phyloP scores from a whole-genome alignment of 2,113 vertebrate genomes.

The Spilogale gracilis region DNA sequence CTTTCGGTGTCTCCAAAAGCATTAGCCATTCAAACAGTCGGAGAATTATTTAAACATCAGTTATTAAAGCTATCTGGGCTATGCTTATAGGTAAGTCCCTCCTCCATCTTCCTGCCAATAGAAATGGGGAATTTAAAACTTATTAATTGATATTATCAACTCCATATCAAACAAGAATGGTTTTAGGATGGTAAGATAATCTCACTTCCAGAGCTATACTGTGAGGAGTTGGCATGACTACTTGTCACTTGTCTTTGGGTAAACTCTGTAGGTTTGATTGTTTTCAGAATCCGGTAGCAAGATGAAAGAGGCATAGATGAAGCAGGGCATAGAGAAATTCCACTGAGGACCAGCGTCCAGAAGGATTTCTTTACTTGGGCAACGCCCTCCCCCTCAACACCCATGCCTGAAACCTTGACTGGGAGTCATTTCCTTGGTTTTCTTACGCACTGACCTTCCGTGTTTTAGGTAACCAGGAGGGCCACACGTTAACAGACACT shows the following conservation, averaged over 20 bases:
- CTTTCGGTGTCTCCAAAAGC: neutral
- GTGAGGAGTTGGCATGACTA: neutral
- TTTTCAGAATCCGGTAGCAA: neutral
- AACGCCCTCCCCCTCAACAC: too few relatives aligned
- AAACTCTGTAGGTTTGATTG: neutral
- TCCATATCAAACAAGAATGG: neutral
- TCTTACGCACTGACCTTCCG: neutral
- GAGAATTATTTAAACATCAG: neutral
- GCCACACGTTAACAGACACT: neutral
- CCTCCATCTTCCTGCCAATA: neutral
- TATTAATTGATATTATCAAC: neutral
- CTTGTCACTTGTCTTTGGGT: neutral
- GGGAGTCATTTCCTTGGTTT: neutral
- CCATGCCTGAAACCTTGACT: accelerated
- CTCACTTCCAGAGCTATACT: neutral
- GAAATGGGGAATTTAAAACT: neutral
- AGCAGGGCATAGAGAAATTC: neutral
- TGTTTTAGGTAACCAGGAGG: neutral
- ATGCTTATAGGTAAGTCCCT: neutral
- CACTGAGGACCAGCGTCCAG: neutral
- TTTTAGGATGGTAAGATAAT: neutral
- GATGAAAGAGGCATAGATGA: neutral
- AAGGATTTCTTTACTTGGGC: neutral
- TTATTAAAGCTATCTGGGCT: neutral
- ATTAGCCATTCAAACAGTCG: neutral